These are phyloP conservation scores for Chlorops oryzae DNA, from an alignment of 1,140 invertebrate species.

Conservation along the genomic window DNA sequence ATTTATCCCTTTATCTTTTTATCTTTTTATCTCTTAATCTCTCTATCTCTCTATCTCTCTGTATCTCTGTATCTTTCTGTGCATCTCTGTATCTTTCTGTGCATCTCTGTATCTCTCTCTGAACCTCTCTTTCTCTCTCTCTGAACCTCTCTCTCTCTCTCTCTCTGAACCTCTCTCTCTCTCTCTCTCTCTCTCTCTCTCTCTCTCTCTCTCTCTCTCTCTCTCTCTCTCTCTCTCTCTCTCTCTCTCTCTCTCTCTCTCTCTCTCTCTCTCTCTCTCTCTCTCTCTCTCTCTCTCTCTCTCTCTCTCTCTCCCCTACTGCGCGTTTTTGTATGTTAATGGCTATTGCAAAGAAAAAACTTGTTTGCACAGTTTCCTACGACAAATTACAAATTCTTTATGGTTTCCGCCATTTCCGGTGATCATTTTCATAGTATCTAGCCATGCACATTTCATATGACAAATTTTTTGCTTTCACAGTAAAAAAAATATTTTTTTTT, in stretches of 20 bases:
- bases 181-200: not conserved
- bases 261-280: not conserved
- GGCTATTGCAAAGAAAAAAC: too few relatives aligned
- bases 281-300: not conserved
- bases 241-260: not conserved
- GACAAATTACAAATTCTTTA: too few relatives aligned
- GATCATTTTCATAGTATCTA: too few relatives aligned
- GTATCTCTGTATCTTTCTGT: not conserved
- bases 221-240: not conserved
- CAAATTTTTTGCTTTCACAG: too few relatives aligned
- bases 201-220: not conserved
- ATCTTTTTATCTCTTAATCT: not conserved
- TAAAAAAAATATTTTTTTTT: too few relatives aligned
- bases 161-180: not conserved
- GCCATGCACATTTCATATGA: too few relatives aligned
- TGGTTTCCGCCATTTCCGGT: too few relatives aligned
- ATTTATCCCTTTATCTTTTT: not conserved
- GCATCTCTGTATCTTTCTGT: not conserved
- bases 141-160: not conserved
- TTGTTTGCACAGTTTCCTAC: too few relatives aligned
- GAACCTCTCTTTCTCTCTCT: not conserved
- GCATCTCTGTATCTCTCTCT: not conserved
- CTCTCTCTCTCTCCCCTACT: too few relatives aligned
- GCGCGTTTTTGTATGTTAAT: too few relatives aligned
- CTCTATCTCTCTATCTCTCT: not conserved